These are phyloP conservation scores for Rhodeus uyekii DNA, from an alignment of 2,797 vertebrate genomes.

Conservation along the genomic window DNA sequence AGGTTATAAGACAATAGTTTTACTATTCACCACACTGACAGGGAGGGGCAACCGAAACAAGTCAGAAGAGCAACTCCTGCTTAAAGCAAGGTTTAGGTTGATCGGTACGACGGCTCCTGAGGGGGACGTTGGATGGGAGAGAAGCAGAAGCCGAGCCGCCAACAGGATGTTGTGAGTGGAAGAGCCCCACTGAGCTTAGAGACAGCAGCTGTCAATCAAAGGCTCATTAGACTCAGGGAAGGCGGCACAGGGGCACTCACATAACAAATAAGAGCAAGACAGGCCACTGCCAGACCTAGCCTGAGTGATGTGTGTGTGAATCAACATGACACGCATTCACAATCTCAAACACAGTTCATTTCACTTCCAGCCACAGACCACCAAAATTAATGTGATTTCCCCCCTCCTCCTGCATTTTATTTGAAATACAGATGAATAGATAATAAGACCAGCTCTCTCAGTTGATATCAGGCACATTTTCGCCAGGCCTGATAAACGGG, in stretches of 20 bases:
- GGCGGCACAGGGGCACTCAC: slow-evolving; percentile 67
- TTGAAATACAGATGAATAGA: slow-evolving; percentile 43
- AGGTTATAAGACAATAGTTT: slow-evolving; percentile 45
- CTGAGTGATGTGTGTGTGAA: slow-evolving; percentile 78
- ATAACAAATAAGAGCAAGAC: slow-evolving; percentile 61
- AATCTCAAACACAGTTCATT: slow-evolving; percentile 60
- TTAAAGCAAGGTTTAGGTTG: slow-evolving; percentile 33
- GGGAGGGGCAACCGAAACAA: not conserved
- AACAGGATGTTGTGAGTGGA: slow-evolving; percentile 59
- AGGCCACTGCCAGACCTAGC: slow-evolving; percentile 78
- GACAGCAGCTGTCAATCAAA: slow-evolving; percentile 78
- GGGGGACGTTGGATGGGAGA: not conserved
- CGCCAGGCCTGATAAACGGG: not conserved
- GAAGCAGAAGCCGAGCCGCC: slow-evolving; percentile 36
- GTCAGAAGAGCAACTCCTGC: slow-evolving; percentile 32
- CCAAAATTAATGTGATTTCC: slow-evolving; percentile 41
- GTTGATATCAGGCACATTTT: not conserved
- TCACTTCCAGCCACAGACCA: slow-evolving; percentile 36
- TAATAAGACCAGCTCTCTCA: slow-evolving; percentile 14
- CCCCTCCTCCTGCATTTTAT: slow-evolving; percentile 38
- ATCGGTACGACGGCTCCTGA: slow-evolving; percentile 28
- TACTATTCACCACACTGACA: slow-evolving; percentile 49
- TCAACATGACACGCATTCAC: slow-evolving; percentile 79
- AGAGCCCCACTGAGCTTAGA: slow-evolving; percentile 66
- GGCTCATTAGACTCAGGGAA: slow-evolving; percentile 75